Base-by-base conservation (phyloP, 2,888 invertebrate species). In the Drosophila prostipennis region DNA sequence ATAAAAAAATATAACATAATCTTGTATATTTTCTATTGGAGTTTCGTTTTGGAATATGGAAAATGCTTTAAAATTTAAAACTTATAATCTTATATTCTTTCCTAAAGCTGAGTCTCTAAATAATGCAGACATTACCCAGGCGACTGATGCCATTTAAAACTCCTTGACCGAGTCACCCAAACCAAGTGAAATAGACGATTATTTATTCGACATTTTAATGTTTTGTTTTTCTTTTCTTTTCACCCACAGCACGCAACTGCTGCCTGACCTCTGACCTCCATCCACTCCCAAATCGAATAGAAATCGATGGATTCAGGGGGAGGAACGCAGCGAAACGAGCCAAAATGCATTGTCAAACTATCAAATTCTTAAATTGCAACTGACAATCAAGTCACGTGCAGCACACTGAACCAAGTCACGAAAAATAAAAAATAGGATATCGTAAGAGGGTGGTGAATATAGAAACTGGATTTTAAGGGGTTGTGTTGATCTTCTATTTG, bases 301-400 rank as follows among this genome's bases (percentile, higher is more conserved):
- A 71, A 72, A 70, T 72, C 54, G 61, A 63, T 57, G 16, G 65
- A 46, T 23, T 57, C 19, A 49, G 37, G 65, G 39, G 54, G 37
- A 36, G 34, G 52, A 55, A 69, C 49, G 53, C 60, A 70, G 67
- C 61, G 67, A 69, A 85, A 56, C 80, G 76, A 68, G 69, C 72
- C 75, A 85, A 87, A 87, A 86, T 87, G 86, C 87, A 85, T 83
- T 85, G 88, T 85, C 87, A 83, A 85, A 77, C 85, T 86, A 86
- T 88, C 88, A 86, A 86, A 88, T 88, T 80, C 81, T 80, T 79
- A 88, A 85, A 85, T 88, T 85, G 88, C 88, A 85, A 85, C 88
- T 83, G 85, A 88, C 85, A 85, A 86, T 85, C 84, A 85, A 86
- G 84, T 85, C 84, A 85, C 84, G 84, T 85, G 77, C 85, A 52